Percentiles rank a stretch among this genome's conserved stretches.
Conservation (phyloP, 2,113 vertebrate species). For the Campylomormyrus tamandua region DNA sequence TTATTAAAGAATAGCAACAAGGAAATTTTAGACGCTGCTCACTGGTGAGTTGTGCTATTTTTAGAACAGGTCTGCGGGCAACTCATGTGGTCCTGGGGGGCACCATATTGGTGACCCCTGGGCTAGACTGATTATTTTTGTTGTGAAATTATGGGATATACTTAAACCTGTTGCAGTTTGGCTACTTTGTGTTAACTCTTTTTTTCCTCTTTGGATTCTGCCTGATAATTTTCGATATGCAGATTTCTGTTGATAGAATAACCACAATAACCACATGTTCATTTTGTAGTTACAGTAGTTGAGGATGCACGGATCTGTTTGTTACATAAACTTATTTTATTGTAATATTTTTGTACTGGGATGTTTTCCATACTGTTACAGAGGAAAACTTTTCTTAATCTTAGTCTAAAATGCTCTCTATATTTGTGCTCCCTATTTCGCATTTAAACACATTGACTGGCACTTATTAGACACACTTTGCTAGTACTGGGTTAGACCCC, state of each 20-base stretch:
- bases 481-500: background rate
- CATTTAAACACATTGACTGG: background rate
- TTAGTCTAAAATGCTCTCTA: background rate
- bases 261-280: background rate
- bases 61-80: too few relatives aligned
- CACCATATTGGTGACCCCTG: too few relatives aligned
- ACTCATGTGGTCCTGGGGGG: too few relatives aligned
- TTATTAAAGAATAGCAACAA: too few relatives aligned
- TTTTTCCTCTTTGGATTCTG: background rate
- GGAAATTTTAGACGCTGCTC: too few relatives aligned
- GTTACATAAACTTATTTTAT: background rate
- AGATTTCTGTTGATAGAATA: background rate
- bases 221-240: background rate
- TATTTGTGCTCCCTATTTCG: background rate
- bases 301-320: background rate
- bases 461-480: background rate
- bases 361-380: background rate
- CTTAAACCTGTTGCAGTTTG: background rate
- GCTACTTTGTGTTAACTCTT: background rate
- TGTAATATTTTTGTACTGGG: background rate
- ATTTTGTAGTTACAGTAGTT: background rate
- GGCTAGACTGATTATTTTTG: background rate
- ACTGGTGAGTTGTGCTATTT: too few relatives aligned
- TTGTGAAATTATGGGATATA: background rate
- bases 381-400: background rate